Percentiles rank a stretch among this genome's conserved stretches.
Conservation (phyloP, 2,888 invertebrate species). For the Gastrophysa polygoni region DNA sequence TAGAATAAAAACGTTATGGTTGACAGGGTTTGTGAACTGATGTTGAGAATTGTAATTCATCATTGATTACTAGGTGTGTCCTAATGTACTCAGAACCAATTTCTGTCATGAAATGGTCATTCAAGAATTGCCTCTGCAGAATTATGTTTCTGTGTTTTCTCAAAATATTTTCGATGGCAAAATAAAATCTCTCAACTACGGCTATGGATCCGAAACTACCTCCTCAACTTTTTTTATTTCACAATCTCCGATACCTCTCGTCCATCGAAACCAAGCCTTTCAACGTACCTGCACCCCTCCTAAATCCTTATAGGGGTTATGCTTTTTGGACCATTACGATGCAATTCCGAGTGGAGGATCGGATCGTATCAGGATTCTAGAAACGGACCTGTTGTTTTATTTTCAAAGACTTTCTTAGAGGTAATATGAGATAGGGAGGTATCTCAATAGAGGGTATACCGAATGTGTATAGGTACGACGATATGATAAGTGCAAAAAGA, state of each 20-base stretch:
- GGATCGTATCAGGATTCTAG: background rate
- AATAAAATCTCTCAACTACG: background rate
- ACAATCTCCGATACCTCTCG: constrained; percentile 13
- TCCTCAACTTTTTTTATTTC: constrained; percentile 4
- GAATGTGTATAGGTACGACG: background rate
- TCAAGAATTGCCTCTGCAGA: too few species aligned
- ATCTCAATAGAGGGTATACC: background rate
- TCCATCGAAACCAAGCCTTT: constrained; percentile 7
- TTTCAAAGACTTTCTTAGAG: background rate
- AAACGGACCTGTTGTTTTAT: background rate
- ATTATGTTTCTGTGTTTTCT: too few species aligned
- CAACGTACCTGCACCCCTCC: background rate
- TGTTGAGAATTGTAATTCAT: too few species aligned
- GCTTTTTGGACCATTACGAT: constrained; percentile 18
- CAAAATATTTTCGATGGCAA: background rate
- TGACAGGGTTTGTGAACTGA: too few species aligned
- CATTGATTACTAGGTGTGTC: too few species aligned
- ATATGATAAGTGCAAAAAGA: too few species aligned
- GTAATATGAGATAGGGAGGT: background rate
- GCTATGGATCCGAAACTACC: constrained; percentile 3
- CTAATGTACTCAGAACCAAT: too few species aligned
- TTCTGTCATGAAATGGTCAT: too few species aligned
- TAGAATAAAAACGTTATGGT: too few species aligned
- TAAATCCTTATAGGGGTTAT: background rate
- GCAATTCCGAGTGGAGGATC: constrained; percentile 33